Evolutionary conservation across 2,888 invertebrate species (phyloP).

Genomic region (Chrysolina oricalcia): DNA sequence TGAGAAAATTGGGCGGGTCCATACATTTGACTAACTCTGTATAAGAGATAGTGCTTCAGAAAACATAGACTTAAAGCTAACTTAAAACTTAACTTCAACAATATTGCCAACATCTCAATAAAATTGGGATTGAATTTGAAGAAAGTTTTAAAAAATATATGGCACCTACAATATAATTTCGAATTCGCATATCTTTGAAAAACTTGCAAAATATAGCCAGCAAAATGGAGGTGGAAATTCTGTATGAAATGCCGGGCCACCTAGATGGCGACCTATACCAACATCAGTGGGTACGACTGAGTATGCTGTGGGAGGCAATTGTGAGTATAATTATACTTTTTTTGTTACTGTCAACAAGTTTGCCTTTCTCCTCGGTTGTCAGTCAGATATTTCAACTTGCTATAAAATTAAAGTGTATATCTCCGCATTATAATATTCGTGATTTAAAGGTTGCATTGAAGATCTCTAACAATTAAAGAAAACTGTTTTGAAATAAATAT

Average conservation of each 20-base stretch:
- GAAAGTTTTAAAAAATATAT: background rate
- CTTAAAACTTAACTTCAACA: too few species aligned
- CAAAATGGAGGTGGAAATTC: conserved; percentile 40
- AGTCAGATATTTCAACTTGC: background rate
- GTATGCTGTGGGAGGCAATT: conserved; percentile 65
- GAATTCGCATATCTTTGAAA: background rate
- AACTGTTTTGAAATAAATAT: too few species aligned
- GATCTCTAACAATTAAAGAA: too few species aligned
- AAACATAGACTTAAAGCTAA: too few species aligned
- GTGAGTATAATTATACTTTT: conserved; percentile 50
- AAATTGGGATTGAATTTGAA: background rate
- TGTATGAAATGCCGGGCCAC: conserved; percentile 67
- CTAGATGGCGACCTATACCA: conserved; percentile 65
- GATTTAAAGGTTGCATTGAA: background rate
- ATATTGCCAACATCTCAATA: too few species aligned
- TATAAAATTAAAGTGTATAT: background rate
- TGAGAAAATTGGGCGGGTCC: too few species aligned
- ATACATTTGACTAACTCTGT: too few species aligned
- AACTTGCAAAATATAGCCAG: background rate
- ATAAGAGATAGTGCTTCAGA: too few species aligned
- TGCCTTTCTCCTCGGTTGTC: background rate
- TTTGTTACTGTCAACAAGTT: background rate
- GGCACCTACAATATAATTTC: background rate
- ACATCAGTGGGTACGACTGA: conserved; percentile 66
- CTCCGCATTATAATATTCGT: background rate